phyloP scores from a whole-genome alignment of 64 coral and sea anemone species.

The Orbicella faveolata region DNA sequence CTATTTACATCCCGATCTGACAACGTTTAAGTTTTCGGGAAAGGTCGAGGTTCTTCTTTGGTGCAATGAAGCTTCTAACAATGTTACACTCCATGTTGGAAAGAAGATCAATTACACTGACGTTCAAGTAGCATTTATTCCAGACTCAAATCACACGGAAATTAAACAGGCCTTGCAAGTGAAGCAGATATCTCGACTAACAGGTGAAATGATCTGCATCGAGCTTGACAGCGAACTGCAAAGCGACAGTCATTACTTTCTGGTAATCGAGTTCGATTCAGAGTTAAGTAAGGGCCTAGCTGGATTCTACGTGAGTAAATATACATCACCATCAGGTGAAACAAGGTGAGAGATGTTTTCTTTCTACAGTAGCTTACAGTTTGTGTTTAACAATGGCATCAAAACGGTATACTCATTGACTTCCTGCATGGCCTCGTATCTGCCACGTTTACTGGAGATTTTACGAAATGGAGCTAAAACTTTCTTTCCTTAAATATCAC shows the following conservation, averaged over 20 bases:
- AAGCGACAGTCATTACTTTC: constrained; percentile 2
- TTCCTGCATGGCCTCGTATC: too few species aligned
- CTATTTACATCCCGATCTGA: constrained; percentile 39
- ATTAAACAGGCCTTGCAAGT: neutral
- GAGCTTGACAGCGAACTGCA: neutral
- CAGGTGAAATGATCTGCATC: constrained; percentile 21
- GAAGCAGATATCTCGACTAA: neutral
- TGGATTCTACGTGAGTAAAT: constrained; percentile 36
- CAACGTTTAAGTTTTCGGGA: constrained; percentile 25
- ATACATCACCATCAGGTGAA: constrained; percentile 16
- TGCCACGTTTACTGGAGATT: too few species aligned
- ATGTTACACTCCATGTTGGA: constrained; percentile 33
- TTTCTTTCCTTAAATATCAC: too few species aligned
- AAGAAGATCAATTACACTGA: neutral
- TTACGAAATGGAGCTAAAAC: too few species aligned
- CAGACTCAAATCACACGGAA: neutral
- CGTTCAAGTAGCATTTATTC: constrained; percentile 1
- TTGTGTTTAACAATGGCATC: too few species aligned
- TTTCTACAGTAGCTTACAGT: neutral
- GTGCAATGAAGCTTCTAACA: constrained; percentile 6
- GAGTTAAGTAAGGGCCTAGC: constrained; percentile 16
- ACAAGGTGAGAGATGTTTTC: constrained; percentile 15
- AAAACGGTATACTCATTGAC: too few species aligned
- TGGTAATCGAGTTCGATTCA: constrained; percentile 2
- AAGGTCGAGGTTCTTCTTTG: constrained; percentile 1